phyloP scores from a whole-genome alignment of 2,888 invertebrate species.

The Megalurothrips usitatus region DNA sequence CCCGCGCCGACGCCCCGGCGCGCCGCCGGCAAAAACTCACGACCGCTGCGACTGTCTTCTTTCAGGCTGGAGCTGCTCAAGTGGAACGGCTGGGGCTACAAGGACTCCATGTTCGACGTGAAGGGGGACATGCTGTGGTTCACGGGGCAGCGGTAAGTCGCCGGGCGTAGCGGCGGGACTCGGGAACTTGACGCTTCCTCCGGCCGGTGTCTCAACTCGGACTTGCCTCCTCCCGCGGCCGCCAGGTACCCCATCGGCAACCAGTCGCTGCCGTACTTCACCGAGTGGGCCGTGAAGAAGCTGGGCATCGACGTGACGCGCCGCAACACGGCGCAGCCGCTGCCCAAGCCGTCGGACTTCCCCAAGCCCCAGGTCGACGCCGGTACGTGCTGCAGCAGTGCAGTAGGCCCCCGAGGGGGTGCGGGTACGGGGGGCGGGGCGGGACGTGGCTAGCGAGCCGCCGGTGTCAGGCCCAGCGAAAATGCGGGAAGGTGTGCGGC shows the following conservation, averaged over 20 bases:
- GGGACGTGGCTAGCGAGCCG: not conserved
- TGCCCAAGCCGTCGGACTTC: slow-evolving; percentile 57
- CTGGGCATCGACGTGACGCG: slow-evolving; percentile 61
- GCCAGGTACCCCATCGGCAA: slow-evolving; percentile 74
- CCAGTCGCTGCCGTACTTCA: slow-evolving; percentile 68
- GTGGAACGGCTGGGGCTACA: slow-evolving; percentile 99
- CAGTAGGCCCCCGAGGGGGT: not conserved
- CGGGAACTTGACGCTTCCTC: not conserved
- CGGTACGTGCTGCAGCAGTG: slow-evolving; percentile 38
- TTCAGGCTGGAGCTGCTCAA: slow-evolving; percentile 82
- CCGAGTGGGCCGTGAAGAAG: slow-evolving; percentile 70
- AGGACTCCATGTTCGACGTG: slow-evolving; percentile 80
- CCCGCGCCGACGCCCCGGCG: too few species aligned
- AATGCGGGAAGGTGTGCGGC: too few species aligned
- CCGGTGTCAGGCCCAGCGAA: too few species aligned
- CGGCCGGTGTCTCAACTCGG: not conserved
- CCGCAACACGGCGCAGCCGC: slow-evolving; percentile 49
- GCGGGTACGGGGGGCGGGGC: not conserved
- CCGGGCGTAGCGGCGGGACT: not conserved
- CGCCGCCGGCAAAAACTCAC: too few species aligned
- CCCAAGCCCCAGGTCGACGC: slow-evolving; percentile 62
- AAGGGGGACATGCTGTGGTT: slow-evolving; percentile 66
- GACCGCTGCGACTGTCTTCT: not conserved
- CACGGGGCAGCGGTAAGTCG: slow-evolving; percentile 58
- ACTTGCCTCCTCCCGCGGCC: slow-evolving; percentile 34